Evolutionary conservation across 2,113 vertebrate genomes (phyloP), one percentile per base, ranked within the genome.

Genomic region (Ploceus nigricollis): DNA sequence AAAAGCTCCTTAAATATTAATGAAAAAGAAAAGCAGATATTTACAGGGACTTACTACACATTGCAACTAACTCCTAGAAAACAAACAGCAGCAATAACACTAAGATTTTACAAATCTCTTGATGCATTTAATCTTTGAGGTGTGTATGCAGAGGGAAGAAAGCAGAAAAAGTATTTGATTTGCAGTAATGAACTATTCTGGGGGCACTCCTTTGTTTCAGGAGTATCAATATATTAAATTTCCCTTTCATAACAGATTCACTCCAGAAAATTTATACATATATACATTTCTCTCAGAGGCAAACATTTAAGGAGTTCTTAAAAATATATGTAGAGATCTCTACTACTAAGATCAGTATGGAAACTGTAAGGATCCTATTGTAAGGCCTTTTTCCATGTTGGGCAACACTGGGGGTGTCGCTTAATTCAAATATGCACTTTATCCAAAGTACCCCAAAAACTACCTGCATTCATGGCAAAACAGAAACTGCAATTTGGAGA

Each of bases 1-100:
- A 81, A 89, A 93, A 93, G 45, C 60, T 89, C 51, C 61, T 96
- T 87, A 92, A 93, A 90, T 94, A 93, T 96, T 97, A 89, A 96
- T 70, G 60, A 50, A 64, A 89, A 83, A 92, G 53, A 60, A 83
- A 53, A 3, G 12, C 40, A 66, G 44, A 77, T 40, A 75, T 60
- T 88, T 81, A 68, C 51, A 78, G 53, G 65, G 63, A 75, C 76
- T 71, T 93, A 44, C 64, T 71, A 73, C 56, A 63, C 17, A 47
- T 85, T 88, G 71, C 60, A 42, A 75, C 31, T 28, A 35, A 80
- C 56, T 78, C 37, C 57, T 44, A 51, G n/a, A 82, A 95, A 94
- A 84, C n/a, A 90, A 95, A 88, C 51, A 84, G 50, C 44, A 92
- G 35, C 28, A 92, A 7, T 25, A 86, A 39, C 35, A 40, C 20